Base-by-base conservation (phyloP, 2,113 vertebrate species). In the Camarhynchus parvulus region DNA sequence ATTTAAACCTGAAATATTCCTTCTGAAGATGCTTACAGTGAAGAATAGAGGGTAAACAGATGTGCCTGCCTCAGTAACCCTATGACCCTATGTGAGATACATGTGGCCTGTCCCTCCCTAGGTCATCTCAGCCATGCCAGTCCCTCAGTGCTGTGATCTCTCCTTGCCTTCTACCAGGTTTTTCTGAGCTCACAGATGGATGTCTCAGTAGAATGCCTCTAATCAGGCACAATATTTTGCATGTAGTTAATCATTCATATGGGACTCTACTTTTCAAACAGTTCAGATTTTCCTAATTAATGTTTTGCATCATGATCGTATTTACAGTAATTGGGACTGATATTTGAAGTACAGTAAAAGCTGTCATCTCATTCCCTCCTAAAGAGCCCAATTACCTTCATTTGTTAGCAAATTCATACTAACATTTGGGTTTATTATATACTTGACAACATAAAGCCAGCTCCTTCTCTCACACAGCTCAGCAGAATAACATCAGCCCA, bases 291-390 rank as follows among this genome's bases (percentile, higher is more conserved):
- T 95, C 92, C 86, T 97, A 97, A 96, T 97, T 97, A 96, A 96
- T 95, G 96, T 97, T 97, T 97, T 96, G 92, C 96, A 97, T 94
- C 88, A 83, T 93, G 94, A 94, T 97, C 69, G 9, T 95, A 97
- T 97, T 97, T 97, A 97, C 94, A 97, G 96, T 97, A 97, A 97
- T 96, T 97, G 96, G 95, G 64, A 92, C 83, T 95, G 95, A 96
- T 95, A 95, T 95, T 95, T 95, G 90, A 95, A 97, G 95, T 97
- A 97, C 96, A 97, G 96, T 97, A 97, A 96, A 97, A 94, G 89
- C 95, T 97, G 96, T 95, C 96, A 94, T 96, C 88, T 96, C 92
- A 90, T 92, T 97, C 72, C 83, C 78, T 86, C 62, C 68, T 95
- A 93, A 96, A 96, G 95, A 86, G 81, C 68, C 72, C 84, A 96